These are phyloP conservation scores for Chinchilla lanigera DNA, from an alignment of 2,113 vertebrate species.

Conservation along the genomic window DNA sequence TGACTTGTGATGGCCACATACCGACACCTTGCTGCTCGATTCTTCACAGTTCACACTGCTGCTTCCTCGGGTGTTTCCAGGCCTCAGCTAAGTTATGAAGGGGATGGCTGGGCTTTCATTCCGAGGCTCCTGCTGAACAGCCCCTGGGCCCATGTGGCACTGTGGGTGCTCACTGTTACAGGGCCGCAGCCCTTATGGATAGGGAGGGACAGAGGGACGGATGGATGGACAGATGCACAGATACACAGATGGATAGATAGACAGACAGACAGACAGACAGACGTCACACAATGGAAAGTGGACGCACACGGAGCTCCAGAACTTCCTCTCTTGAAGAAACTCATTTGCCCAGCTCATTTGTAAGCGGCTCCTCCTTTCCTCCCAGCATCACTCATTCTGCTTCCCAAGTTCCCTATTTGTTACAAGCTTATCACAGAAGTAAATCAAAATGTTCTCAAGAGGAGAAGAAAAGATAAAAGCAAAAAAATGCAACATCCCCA, in stretches of 20 bases:
- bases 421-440: constrained; percentile 80
- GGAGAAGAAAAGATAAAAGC: constrained; percentile 81
- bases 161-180: neutral
- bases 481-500: constrained; percentile 73
- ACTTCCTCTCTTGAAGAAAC: constrained; percentile 25
- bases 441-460: constrained; percentile 83
- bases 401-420: constrained; percentile 66
- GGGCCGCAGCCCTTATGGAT: neutral
- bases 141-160: fast-evolving
- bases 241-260: neutral
- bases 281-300: neutral
- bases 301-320: neutral
- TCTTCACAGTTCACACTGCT: neutral
- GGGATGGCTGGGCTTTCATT: neutral
- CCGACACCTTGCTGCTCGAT: no score
- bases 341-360: neutral
- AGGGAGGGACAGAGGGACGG: fast-evolving
- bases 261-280: neutral
- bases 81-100: neutral
- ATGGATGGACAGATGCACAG: neutral
- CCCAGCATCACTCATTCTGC: neutral
- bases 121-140: neutral
- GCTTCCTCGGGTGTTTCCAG: neutral
- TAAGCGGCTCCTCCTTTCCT: constrained; percentile 8
- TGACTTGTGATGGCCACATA: neutral